Percentiles rank a stretch among this genome's conserved stretches.
Conservation (phyloP, 1,140 invertebrate genomes). For the Asbolus verrucosus region DNA sequence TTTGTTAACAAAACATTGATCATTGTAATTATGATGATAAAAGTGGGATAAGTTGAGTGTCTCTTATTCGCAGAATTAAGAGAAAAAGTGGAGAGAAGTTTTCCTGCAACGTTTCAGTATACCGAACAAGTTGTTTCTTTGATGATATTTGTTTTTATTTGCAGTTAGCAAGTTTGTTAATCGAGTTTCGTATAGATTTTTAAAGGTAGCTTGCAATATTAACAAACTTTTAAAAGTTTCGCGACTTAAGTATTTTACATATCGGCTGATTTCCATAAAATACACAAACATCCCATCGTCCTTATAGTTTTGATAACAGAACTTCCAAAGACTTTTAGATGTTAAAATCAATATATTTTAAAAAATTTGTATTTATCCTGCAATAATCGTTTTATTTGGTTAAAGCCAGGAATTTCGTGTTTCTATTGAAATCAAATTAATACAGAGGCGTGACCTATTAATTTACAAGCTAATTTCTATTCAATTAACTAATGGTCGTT, state of each 20-base stretch:
- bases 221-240: constrained; percentile 32
- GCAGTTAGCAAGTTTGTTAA: constrained; percentile 10
- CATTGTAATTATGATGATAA: no score
- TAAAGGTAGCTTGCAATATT: constrained; percentile 15
- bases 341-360: constrained; percentile 6
- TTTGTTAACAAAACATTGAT: no score
- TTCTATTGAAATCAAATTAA: constrained; percentile 18
- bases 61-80: not conserved
- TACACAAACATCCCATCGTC: constrained; percentile 28
- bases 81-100: not conserved
- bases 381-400: no score
- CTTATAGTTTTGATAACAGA: constrained; percentile 20
- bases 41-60: no score
- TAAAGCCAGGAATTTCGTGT: no score
- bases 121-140: not conserved
- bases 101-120: no score
- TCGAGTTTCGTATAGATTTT: constrained; percentile 5
- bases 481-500: constrained; percentile 23
- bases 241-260: constrained; percentile 28
- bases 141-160: constrained; percentile 22
- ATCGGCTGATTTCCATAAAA: constrained; percentile 35
- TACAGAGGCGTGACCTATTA: constrained; percentile 1
- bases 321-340: constrained; percentile 24
- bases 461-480: constrained; percentile 21
- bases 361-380: no score